phyloP scores from a whole-genome alignment of 2,113 vertebrate species.

The Cottus gobio region DNA sequence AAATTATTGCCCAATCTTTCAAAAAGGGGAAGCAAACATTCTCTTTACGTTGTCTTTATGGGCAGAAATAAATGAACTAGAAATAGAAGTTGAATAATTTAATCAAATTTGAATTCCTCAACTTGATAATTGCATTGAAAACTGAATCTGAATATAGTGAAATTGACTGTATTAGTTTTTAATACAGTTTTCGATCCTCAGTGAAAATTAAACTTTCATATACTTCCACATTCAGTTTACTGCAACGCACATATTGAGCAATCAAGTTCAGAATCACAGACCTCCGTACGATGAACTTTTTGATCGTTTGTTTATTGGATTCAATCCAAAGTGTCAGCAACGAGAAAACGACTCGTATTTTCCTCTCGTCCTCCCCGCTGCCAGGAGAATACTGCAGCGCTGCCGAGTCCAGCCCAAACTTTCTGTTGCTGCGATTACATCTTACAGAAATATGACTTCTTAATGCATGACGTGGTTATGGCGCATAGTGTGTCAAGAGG shows the following conservation, averaged over 20 bases:
- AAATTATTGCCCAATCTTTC: not conserved
- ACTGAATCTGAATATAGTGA: not conserved
- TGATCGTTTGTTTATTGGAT: not conserved
- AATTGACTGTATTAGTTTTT: not conserved
- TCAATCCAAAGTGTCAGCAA: not conserved
- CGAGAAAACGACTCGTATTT: not conserved
- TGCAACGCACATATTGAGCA: not conserved
- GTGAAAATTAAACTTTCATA: not conserved
- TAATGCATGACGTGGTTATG: no score
- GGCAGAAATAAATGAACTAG: not conserved
- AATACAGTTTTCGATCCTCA: not conserved
- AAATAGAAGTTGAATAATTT: not conserved
- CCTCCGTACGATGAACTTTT: no score
- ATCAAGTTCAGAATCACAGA: not conserved
- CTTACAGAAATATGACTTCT: not conserved
- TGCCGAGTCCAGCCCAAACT: not conserved
- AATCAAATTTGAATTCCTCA: not conserved
- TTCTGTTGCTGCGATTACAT: no score
- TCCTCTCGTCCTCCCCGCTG: not conserved
- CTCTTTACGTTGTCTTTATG: conserved; percentile 8
- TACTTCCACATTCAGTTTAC: not conserved
- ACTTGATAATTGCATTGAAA: not conserved
- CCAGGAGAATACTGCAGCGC: not conserved
- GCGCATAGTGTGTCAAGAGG: not conserved
- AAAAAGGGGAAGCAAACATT: not conserved